A percentile compares a stretch with the other conserved stretches of the same genome.
Evolutionary conservation across 2,113 vertebrate genomes (phyloP).

Genomic region (Scophthalmus maximus): DNA sequence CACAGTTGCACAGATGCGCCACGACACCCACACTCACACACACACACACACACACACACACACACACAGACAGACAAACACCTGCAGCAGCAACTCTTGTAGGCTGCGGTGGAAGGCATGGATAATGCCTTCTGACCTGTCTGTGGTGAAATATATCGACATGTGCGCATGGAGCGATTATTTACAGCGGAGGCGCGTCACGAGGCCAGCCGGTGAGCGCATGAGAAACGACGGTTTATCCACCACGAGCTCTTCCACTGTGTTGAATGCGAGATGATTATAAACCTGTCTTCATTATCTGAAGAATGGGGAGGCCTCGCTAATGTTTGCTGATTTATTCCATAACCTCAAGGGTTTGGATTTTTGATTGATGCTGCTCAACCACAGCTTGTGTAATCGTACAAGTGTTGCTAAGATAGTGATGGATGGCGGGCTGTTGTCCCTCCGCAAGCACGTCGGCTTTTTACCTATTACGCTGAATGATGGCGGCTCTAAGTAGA

Average conservation of each 20-base stretch:
- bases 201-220: constrained; percentile 47
- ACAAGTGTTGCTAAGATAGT: constrained; percentile 80
- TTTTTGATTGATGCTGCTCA: constrained; percentile 70
- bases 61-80: constrained; percentile 61
- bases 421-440: constrained; percentile 72
- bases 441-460: constrained; percentile 62
- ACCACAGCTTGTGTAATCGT: constrained; percentile 70
- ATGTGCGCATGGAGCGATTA: constrained; percentile 48
- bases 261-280: constrained; percentile 73
- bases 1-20: constrained; percentile 52
- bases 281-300: constrained; percentile 79
- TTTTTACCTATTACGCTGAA: constrained; percentile 66
- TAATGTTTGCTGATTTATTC: constrained; percentile 78
- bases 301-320: constrained; percentile 67
- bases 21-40: constrained; percentile 47
- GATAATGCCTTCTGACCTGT: constrained; percentile 64
- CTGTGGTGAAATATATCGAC: constrained; percentile 63
- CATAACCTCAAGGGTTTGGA: constrained; percentile 60
- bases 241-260: constrained; percentile 70
- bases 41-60: constrained; percentile 46
- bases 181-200: constrained; percentile 66
- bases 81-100: constrained; percentile 67
- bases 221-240: constrained; percentile 72
- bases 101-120: constrained; percentile 47
- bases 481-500: constrained; percentile 52